Percentiles rank a stretch among this genome's conserved stretches.
Evolutionary conservation across 2,888 invertebrate species (phyloP).

Genomic region (Hecatera dysodea): DNA sequence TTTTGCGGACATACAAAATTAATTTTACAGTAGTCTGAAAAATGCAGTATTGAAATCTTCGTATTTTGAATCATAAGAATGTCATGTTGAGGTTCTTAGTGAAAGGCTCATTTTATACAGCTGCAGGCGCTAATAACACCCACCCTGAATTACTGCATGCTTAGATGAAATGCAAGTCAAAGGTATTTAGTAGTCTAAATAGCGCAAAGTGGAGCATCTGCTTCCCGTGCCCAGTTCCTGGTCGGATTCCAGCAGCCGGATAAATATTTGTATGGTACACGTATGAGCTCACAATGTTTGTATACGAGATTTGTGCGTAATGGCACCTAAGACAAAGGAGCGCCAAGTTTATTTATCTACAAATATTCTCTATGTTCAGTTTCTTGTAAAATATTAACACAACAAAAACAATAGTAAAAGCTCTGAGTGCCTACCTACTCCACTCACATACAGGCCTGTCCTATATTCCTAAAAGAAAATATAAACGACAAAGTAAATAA

Average conservation of each 20-base stretch:
- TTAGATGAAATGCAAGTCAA: constrained; percentile 18
- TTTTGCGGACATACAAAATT: too few species aligned
- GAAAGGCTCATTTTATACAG: not conserved
- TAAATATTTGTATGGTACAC: constrained; percentile 51
- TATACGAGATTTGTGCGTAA: constrained; percentile 46
- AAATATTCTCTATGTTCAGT: constrained; percentile 29
- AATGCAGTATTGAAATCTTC: too few species aligned
- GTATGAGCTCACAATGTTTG: constrained; percentile 41
- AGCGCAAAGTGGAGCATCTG: constrained; percentile 36
- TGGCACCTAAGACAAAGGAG: constrained; percentile 45
- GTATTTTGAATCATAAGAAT: too few species aligned
- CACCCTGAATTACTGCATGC: not conserved
- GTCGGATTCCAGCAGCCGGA: constrained; percentile 32
- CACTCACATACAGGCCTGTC: constrained; percentile 21
- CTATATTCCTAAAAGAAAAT: constrained; percentile 34
- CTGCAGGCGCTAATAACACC: not conserved
- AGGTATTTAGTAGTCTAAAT: constrained; percentile 34
- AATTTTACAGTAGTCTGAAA: too few species aligned
- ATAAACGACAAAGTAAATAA: constrained; percentile 39
- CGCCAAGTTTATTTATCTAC: constrained; percentile 43
- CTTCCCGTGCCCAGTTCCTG: constrained; percentile 19
- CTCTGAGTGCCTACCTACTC: not conserved
- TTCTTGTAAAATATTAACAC: constrained; percentile 34
- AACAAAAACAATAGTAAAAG: constrained; percentile 33
- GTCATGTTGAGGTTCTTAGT: not conserved